Base-by-base conservation (phyloP, 2,113 vertebrate genomes). In the Agelaius phoeniceus region DNA sequence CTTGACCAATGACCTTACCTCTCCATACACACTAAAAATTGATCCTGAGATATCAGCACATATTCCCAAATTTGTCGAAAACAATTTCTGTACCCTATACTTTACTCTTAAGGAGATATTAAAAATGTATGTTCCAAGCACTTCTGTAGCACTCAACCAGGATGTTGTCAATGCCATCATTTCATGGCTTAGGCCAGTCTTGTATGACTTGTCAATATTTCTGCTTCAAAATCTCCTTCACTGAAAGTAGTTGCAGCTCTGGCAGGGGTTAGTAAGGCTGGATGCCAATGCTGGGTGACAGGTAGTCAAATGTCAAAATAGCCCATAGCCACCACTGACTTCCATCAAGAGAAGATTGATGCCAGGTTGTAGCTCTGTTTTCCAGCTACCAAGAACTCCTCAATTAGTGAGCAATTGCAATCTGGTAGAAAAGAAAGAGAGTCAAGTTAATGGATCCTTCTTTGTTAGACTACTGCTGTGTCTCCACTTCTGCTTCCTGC, bases 51-150 rank as follows among this genome's bases (percentile, higher is more conserved):
- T 97, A 97, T 86, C 86, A 86, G 88, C 86, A 92, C 79, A 48
- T 94, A 96, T 92, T 96, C 96, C 87, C 96, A 96, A 86, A 94
- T 97, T 96, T 97, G 81, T 94, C 43, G 3, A 96, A 86, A 93
- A 95, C 77, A 93, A 80, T 97, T 97, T 97, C 83, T 93, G 46
- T 63, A 97, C 35, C 61, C 84, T 78, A 41, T 68, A 55, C 97
- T 95, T 93, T 78, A 79, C 73, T 96, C 94, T 48, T 92, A 94
- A 95, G 76, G 57, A 93, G 86, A 49, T 44, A 96, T 95, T 97
- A 95, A 97, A 97, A 97, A 97, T 94, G 48, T 51, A 91, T 96
- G 90, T 78, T 95, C 80, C 82, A 75, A 93, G 61, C 55, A 57
- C 84, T 96, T 89, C 31, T 86, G 74, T 63, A 90, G 48, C 89